These are phyloP conservation scores for Propithecus coquereli DNA, from an alignment of 2,113 vertebrate species.

Conservation along the genomic window DNA sequence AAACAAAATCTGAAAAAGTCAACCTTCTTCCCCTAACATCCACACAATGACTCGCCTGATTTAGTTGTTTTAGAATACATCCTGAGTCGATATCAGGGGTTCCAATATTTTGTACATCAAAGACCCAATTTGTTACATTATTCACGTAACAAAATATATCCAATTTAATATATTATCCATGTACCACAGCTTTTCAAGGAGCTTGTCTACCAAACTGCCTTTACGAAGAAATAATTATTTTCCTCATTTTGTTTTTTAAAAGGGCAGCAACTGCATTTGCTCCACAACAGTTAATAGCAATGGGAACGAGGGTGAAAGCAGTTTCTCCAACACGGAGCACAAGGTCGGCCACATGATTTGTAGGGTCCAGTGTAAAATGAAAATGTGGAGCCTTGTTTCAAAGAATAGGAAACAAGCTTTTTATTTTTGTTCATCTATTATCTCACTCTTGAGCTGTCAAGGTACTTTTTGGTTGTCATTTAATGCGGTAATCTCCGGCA, in stretches of 20 bases:
- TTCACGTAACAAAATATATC: background rate
- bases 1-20: background rate
- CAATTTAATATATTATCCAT: background rate
- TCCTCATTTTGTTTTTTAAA: background rate
- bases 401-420: background rate
- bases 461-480: background rate
- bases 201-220: background rate
- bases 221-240: background rate
- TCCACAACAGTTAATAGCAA: background rate
- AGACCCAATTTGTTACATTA: background rate
- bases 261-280: background rate
- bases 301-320: background rate
- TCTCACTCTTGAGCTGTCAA: background rate
- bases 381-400: background rate
- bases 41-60: background rate
- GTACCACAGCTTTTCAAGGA: background rate
- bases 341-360: background rate
- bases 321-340: background rate
- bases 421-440: background rate
- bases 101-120: background rate
- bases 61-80: background rate
- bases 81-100: background rate
- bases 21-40: background rate
- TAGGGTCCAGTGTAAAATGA: background rate
- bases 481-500: background rate